Evolutionary conservation across 2,797 vertebrate genomes (phyloP), one percentile per base, ranked within the genome.

Genomic region (Ibycter americanus): DNA sequence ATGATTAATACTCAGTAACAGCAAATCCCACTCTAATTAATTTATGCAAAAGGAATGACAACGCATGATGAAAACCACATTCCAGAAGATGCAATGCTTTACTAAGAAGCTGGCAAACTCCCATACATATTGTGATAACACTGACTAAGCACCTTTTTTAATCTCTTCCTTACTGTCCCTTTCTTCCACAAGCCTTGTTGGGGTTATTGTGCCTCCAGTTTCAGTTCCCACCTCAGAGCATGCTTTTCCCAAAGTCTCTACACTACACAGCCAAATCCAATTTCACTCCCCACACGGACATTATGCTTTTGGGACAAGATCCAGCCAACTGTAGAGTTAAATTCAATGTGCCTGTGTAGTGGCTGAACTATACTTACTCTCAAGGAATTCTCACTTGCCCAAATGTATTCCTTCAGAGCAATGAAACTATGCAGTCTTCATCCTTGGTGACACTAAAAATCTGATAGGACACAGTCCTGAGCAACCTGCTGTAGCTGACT

Each of bases 11-110:
- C 32, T 58, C 49, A 52, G 36, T 61, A 89, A 87, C 55, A 93
- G 83, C 83, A 94, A 96, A 96, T 78, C 52, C 63, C 23, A 29
- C 36, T 73, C 70, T 83, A 90, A 93, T 67, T 74, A 94, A 90
- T 77, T 84, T 92, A 92, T 85, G 86, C 71, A 89, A 66, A 84
- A 85, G 56, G 56, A 92, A 93, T 87, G 67, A 66, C 74, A 90
- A 36, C 0, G 1, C 63, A 36, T 71, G 86, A 97, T 54, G 88
- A 92, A 95, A 97, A 63, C 47, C 52, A 70, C 92, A 94, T 90
- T 93, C 93, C 83, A 89, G 66, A 83, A 91, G 73, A 82, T 26
- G 47, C 84, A 95, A 42, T 15, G 67, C 70, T 77, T 44, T 68
- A 9, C 31, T 34, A 47, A 85, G 77, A 92, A 90, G 63, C 62